Percentiles rank a stretch among this genome's conserved stretches.
Evolutionary conservation across 2,888 invertebrate species (phyloP).

Genomic region (Xestia ashworthii): DNA sequence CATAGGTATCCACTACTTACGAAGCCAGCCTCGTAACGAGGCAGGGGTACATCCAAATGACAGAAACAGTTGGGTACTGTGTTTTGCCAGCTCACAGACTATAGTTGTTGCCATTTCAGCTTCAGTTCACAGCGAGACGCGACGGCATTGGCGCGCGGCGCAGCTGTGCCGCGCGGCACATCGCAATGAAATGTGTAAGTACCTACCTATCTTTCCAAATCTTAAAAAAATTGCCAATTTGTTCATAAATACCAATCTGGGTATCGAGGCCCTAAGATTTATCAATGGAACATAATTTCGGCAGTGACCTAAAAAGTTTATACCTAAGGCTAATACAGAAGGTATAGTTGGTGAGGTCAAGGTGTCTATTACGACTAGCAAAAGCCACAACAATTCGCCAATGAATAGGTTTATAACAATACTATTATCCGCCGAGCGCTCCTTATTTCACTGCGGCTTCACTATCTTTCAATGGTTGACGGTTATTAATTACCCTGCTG

Average conservation of each 20-base stretch:
- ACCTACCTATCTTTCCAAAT: no score
- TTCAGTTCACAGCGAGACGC: no score
- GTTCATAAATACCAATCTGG: background rate
- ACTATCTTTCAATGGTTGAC: conserved; percentile 51
- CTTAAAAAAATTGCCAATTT: no score
- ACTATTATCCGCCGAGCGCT: conserved; percentile 29
- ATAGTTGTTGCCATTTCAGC: no score
- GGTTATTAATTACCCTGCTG: conserved; percentile 74
- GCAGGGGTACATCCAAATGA: background rate
- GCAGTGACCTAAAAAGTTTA: background rate
- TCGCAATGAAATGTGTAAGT: no score
- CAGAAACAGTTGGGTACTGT: conserved; percentile 1
- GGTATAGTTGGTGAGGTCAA: conserved; percentile 31
- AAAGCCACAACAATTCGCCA: conserved; percentile 32
- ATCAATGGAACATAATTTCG: conserved; percentile 7
- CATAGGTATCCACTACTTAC: background rate
- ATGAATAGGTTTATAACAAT: conserved; percentile 40
- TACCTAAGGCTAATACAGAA: background rate
- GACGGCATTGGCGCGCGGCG: no score
- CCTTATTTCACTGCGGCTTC: conserved; percentile 12
- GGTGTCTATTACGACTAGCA: conserved; percentile 20
- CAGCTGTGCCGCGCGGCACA: no score
- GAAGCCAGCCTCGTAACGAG: no score
- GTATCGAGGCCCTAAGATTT: background rate
- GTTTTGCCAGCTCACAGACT: background rate